Evolutionary conservation across 2,113 vertebrate genomes (phyloP).

Genomic region (Tetrax tetrax): DNA sequence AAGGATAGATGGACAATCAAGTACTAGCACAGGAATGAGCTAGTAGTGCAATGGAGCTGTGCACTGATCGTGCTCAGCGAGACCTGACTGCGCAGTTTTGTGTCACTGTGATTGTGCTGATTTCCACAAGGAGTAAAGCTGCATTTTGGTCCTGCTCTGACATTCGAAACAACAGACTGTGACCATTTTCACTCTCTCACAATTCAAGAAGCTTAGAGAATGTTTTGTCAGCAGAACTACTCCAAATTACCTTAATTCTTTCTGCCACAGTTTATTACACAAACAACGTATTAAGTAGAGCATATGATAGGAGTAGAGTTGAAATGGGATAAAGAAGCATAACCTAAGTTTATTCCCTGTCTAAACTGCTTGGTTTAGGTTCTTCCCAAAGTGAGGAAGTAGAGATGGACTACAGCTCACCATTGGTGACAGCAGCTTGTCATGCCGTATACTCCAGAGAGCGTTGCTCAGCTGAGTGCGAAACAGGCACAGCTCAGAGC

Average conservation of each 20-base stretch:
- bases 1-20: not conserved
- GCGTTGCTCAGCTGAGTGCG: not conserved
- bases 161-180: not conserved
- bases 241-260: not conserved
- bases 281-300: not conserved
- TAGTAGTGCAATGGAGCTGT: not conserved
- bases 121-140: not conserved
- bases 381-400: not conserved
- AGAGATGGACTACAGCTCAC: not conserved
- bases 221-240: not conserved
- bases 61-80: not conserved
- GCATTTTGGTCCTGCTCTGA: not conserved
- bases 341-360: not conserved
- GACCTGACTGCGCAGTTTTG: not conserved
- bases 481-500: not conserved
- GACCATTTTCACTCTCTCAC: not conserved
- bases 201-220: not conserved
- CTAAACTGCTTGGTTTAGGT: not conserved
- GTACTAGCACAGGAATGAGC: not conserved
- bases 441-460: fast-evolving
- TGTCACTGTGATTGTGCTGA: not conserved
- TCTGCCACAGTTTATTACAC: not conserved
- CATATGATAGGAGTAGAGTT: not conserved
- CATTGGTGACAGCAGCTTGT: not conserved
- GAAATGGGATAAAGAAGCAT: not conserved